Evolutionary conservation across 2,113 vertebrate genomes (phyloP).

Genomic region (Odontesthes bonariensis): DNA sequence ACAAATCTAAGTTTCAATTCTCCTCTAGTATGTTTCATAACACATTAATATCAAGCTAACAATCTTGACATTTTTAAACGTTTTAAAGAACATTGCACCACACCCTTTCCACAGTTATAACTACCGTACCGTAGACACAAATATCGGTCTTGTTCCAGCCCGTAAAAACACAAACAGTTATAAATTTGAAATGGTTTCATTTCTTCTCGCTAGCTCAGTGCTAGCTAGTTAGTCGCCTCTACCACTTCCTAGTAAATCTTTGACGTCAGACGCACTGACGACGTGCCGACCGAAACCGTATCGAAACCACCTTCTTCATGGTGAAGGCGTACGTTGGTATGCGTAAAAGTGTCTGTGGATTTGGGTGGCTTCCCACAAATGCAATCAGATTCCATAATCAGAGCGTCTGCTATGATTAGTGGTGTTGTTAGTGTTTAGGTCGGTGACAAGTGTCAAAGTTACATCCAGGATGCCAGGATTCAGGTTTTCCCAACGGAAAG

Average conservation of each 20-base stretch:
- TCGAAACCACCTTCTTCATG: no score
- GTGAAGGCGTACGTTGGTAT: no score
- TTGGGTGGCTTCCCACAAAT: no score
- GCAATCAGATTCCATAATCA: no score
- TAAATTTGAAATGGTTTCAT: not conserved
- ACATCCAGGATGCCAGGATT: no score
- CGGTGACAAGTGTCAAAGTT: no score
- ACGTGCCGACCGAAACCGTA: not conserved
- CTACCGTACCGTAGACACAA: slow-evolving; percentile 45
- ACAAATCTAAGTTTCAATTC: not conserved
- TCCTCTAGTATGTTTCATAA: not conserved
- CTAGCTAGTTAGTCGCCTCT: not conserved
- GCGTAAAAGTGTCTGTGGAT: no score
- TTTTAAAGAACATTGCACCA: not conserved
- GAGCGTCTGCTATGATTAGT: no score
- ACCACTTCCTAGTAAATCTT: slow-evolving; percentile 32
- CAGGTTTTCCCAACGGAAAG: no score
- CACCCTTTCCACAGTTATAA: rapidly evolving
- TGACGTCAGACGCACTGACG: slow-evolving; percentile 18
- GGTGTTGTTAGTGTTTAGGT: no score
- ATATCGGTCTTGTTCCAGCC: slow-evolving; percentile 5
- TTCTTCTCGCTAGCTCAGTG: slow-evolving; percentile 10
- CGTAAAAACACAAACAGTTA: not conserved
- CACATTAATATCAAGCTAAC: slow-evolving; percentile 20
- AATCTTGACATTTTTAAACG: not conserved